Base-by-base conservation (phyloP, 1,140 invertebrate genomes). In the Achroia grisella region DNA sequence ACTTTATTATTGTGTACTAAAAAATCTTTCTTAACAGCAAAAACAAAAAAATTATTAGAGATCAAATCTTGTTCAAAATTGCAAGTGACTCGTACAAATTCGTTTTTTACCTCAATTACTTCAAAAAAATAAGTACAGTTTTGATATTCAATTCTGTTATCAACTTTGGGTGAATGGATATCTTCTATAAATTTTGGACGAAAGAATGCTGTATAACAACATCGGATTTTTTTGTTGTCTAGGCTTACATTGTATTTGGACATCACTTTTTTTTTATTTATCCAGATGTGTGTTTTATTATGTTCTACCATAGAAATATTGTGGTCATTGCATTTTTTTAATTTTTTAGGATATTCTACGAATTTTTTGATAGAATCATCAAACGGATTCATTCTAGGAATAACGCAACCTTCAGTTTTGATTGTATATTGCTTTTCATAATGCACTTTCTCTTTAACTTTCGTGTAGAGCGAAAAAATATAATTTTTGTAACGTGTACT, bases 311-410 rank as follows among this genome's bases (percentile, higher is more conserved):
- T 67, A 0, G 91, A 69, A n/a, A 48, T 48, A 14, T 39, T 53
- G n/a, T 61, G 43, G 4, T 65, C 51, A 30, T 57, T 30, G 62
- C 86, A 56, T 48, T 72, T 71, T 49, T 50, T 37, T 44, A 34
- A 68, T 66, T 42, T 51, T 10, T n/a, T n/a, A n/a, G 62, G 67
- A 56, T 54, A 66, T 32, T 44, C 17, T 17, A 62, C 51, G 32
- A 59, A 70, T 44, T 54, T 13, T 49, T 56, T 56, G 27, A 68
- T 73, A 30, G 75, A 87, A 36, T 69, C 57, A 52, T 95, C 91
- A 28, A 89, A 89, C 0, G 92, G 90, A 54, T 93, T 89, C 46
- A 95, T 87, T 17, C 89, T 88, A 0, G 94, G 93, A 62, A 96
- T 94, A 9, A 88, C 88, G 67, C 95, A 97, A 17, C 93, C 92